Evolutionary conservation across 2,797 vertebrate species (phyloP), one percentile per base, ranked within the genome.

Genomic region (Taenioides sp.): DNA sequence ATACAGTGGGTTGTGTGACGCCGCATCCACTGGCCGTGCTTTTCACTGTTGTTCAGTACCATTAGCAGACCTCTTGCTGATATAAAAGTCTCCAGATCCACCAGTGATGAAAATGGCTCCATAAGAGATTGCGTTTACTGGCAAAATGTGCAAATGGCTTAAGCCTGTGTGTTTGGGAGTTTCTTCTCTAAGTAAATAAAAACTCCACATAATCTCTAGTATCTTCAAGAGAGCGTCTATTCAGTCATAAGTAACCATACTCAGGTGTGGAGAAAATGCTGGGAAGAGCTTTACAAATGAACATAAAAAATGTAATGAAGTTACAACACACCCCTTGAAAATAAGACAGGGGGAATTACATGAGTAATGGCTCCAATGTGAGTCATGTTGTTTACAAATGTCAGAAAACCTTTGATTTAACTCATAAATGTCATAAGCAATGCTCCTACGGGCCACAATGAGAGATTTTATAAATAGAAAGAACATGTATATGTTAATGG

Each of bases 371-470:
- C 60, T 73, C 62, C 40, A 27, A 50, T 18, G 67, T 92, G 92
- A 93, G 80, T 91, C 91, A 92, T 67, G 68, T 20, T 89, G 84
- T 88, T 91, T 78, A 74, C 61, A 71, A 60, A 77, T 81, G 65
- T 86, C 75, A 81, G 77, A 82, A 80, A 77, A 80, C 73, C 77
- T 22, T 69, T 87, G 73, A 83, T 85, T 84, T 92, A 88, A 92
- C 87, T 93, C 87, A 91, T 91, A 91, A 93, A 93, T 93, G 92
- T 92, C 92, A 93, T 77, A 78, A 81, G 87, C 83, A 92, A 86
- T 69, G 37, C 69, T 85, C 85, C 76, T 79, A 78, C 71, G 78
- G 80, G 84, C 69, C 43, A 78, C 66, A 85, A 80, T 75, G 72
- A 55, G 31, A 0, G 0, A 72, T 63, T 40, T 55, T 71, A 85